phyloP scores from a whole-genome alignment of 2,888 invertebrate species.

The Scaptomyza reducta region DNA sequence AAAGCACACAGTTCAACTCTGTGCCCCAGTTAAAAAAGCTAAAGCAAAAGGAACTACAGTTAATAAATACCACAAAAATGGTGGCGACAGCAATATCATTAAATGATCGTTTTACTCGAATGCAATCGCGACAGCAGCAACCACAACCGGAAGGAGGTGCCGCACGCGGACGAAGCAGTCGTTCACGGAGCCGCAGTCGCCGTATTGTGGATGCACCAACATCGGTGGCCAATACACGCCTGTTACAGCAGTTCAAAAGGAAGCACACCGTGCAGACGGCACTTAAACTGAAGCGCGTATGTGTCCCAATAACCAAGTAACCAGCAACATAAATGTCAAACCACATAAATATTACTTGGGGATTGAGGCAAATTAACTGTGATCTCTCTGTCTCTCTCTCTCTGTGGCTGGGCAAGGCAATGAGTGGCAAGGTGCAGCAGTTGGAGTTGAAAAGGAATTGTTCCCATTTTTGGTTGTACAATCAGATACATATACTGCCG shows the following conservation, averaged over 20 bases:
- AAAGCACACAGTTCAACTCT: constrained; percentile 31
- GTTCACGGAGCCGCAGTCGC: constrained; percentile 71
- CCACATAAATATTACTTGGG: constrained; percentile 35
- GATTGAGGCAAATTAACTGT: constrained; percentile 24
- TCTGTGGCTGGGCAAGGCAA: constrained; percentile 36
- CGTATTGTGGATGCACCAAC: constrained; percentile 58
- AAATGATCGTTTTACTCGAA: constrained; percentile 84
- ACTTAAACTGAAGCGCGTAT: constrained; percentile 84
- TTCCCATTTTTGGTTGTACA: neutral
- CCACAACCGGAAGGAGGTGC: constrained; percentile 24
- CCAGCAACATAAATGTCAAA: constrained; percentile 18
- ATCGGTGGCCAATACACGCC: constrained; percentile 81
- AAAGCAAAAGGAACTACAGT: constrained; percentile 7
- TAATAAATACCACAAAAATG: constrained; percentile 34
- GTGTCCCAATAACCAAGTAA: constrained; percentile 57
- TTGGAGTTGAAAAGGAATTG: constrained; percentile 11
- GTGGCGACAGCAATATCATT: constrained; percentile 84
- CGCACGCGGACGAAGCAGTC: constrained; percentile 58
- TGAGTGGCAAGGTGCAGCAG: constrained; percentile 32
- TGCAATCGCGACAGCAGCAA: constrained; percentile 67
- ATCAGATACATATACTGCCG: neutral
- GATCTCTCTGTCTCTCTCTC: constrained; percentile 7
- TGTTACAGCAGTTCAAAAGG: constrained; percentile 82
- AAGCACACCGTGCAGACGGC: constrained; percentile 83
- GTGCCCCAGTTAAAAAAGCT: constrained; percentile 8